phyloP scores from a whole-genome alignment of 2,888 invertebrate genomes.

The Drosophila anomelani region DNA sequence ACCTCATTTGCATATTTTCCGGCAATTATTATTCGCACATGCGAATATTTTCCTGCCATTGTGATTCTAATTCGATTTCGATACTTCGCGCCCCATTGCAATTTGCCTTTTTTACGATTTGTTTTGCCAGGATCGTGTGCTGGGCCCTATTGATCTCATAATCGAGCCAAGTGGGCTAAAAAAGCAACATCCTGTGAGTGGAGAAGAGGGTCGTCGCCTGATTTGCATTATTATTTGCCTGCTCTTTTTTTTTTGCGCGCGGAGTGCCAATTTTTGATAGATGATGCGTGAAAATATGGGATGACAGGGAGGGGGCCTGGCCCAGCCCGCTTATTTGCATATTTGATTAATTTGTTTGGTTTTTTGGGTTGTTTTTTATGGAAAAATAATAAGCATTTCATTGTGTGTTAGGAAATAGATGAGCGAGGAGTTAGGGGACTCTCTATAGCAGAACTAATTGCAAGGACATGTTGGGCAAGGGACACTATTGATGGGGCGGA shows the following conservation, averaged over 20 bases:
- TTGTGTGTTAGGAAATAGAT: constrained; percentile 18
- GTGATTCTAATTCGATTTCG: constrained; percentile 64
- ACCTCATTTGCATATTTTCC: constrained; percentile 75
- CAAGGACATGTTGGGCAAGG: neutral
- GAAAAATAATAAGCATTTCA: constrained; percentile 74
- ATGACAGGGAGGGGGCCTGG: constrained; percentile 15
- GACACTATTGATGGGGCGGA: constrained; percentile 14
- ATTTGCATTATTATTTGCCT: constrained; percentile 54
- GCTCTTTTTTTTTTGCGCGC: constrained; percentile 55
- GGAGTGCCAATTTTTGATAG: constrained; percentile 74
- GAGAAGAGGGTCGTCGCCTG: constrained; percentile 55
- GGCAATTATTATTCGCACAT: constrained; percentile 77
- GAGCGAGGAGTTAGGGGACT: constrained; percentile 11
- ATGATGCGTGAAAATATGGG: constrained; percentile 71
- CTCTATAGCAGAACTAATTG: constrained; percentile 19
- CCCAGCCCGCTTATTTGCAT: constrained; percentile 70
- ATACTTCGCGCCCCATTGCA: constrained; percentile 72
- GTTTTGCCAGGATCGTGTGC: constrained; percentile 55
- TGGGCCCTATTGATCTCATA: constrained; percentile 71
- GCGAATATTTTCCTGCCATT: constrained; percentile 55
- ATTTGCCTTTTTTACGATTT: constrained; percentile 78
- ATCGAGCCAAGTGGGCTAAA: constrained; percentile 63
- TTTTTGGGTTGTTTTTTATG: constrained; percentile 77
- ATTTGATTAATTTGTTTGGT: constrained; percentile 76
- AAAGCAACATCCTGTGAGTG: constrained; percentile 53